phyloP scores from a whole-genome alignment of 2,113 vertebrate species.

The Eonycteris spelaea region DNA sequence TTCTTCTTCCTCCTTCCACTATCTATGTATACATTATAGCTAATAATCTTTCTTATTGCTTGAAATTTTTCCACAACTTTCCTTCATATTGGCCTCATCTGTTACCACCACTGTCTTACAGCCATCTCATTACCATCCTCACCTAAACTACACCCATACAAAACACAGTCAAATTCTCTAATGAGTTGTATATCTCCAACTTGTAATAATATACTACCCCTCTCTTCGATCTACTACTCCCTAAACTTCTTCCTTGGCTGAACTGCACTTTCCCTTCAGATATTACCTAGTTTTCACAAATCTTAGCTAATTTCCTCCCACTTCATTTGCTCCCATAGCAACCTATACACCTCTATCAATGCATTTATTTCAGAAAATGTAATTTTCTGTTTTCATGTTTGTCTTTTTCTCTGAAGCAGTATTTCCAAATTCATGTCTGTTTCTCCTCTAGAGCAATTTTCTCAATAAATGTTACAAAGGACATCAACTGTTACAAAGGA shows the following conservation, averaged over 20 bases:
- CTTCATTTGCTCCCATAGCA: not conserved
- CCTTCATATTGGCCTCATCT: not conserved
- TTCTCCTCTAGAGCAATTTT: conserved; percentile 18
- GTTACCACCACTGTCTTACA: not conserved
- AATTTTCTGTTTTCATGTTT: not conserved
- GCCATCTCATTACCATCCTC: not conserved
- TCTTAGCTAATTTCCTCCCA: not conserved
- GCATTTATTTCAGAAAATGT: not conserved
- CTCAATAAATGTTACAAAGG: not conserved
- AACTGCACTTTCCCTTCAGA: not conserved
- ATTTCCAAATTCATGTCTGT: not conserved
- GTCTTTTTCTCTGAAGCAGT: not conserved
- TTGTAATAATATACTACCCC: not conserved
- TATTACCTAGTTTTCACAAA: not conserved
- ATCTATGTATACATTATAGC: not conserved
- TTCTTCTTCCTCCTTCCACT: not conserved
- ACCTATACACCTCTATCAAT: not conserved
- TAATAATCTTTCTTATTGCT: not conserved
- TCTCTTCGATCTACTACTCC: not conserved
- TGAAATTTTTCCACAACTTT: not conserved
- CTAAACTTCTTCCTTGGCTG: not conserved
- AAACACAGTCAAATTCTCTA: not conserved
- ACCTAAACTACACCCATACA: not conserved
- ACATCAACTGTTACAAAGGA: not conserved
- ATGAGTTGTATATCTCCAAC: not conserved